Base-by-base conservation (phyloP, 2,797 vertebrate species). In the Propithecus deckenii region DNA sequence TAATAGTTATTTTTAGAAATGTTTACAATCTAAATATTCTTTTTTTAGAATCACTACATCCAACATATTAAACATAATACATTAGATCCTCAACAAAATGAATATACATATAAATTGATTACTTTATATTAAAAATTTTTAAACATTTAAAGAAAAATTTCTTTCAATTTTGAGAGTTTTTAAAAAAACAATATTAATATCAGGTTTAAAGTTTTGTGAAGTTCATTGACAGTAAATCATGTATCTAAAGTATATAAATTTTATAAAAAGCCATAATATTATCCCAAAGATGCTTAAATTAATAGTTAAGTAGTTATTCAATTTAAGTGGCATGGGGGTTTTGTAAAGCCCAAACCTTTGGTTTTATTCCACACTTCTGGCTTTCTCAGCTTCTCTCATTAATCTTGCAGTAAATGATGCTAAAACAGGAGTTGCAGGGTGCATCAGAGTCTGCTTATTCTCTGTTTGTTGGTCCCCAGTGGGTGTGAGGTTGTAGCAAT, bases 341-440 rank as follows among this genome's bases (percentile, higher is more conserved):
- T 95, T 91, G 63, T 84, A 79, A 85, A 92, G 69, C 30, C 23
- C 38, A 88, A 65, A 72, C 59, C 61, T 55, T 8, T 28, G 61
- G 55, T 67, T 97, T 91, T 41, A 46, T 80, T 43, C 35, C 55
- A 28, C 43, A 75, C 63, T 94, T 94, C 89, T 95, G 94, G 67
- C 83, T 96, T 75, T 90, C 92, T 96, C 92, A 94, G 95, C 96
- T 86, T 90, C 92, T 76, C 61, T 98, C 95, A 98, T 98, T 95
- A 98, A 98, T 98, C 97, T 95, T 97, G 61, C 74, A 59, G 90
- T 89, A 97, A 98, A 97, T 95, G 97, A 95, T 96, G 92, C 94
- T 96, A 97, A 97, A 72, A 83, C 38, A 65, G 81, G 65, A 96
- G 74, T 96, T 83, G 76, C 80, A 63, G 97, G 95, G 96, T 76